Conservation (phyloP, 2,113 vertebrate genomes). For the Scartelaos histophorus region DNA sequence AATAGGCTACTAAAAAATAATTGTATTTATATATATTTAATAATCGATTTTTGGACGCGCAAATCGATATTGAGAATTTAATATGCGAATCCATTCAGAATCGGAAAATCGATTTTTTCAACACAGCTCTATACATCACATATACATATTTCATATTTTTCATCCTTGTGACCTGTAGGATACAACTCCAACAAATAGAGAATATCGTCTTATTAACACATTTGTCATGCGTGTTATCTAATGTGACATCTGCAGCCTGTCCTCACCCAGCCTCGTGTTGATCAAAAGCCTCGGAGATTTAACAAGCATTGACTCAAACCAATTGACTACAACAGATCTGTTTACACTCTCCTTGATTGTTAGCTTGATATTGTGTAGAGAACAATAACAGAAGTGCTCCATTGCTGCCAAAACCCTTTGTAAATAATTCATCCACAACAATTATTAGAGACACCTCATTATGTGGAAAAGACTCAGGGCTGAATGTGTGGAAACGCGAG, state of each 20-base stretch:
- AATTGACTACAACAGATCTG: constrained; percentile 23
- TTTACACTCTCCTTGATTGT: constrained; percentile 38
- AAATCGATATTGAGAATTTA: too few relatives aligned
- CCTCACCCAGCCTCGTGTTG: neutral
- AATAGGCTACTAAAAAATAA: too few relatives aligned
- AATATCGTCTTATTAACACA: constrained; percentile 19
- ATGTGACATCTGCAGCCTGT: constrained; percentile 17
- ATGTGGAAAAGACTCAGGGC: constrained; percentile 37
- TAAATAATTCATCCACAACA: constrained; percentile 52
- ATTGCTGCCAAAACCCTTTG: constrained; percentile 28
- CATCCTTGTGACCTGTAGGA: neutral
- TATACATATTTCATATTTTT: neutral
- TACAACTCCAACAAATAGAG: constrained; percentile 24
- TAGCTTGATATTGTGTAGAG: constrained; percentile 25
- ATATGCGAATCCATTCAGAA: too few relatives aligned
- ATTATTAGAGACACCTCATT: constrained; percentile 47
- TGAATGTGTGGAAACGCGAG: constrained; percentile 39
- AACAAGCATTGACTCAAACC: constrained; percentile 2
- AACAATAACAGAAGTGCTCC: constrained; percentile 32
- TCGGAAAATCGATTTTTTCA: too few relatives aligned
- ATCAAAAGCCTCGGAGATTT: neutral
- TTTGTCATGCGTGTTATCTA: neutral
- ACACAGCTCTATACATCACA: too few relatives aligned
- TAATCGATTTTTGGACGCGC: too few relatives aligned
- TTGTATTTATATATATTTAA: too few relatives aligned